These are phyloP conservation scores for Sebastes oblongus DNA, from an alignment of 2,797 vertebrate genomes.

Conservation along the genomic window DNA sequence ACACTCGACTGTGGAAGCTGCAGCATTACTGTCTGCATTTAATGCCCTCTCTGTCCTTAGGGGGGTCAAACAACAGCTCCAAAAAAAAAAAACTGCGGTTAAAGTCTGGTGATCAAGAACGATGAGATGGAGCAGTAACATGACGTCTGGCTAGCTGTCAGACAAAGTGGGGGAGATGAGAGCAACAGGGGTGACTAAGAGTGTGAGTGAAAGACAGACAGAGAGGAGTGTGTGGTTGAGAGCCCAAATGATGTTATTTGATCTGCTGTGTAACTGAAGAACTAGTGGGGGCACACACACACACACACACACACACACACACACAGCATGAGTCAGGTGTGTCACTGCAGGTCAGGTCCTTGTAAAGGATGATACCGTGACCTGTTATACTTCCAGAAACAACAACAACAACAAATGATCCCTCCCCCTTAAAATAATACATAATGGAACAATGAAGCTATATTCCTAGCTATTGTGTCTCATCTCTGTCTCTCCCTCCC, in stretches of 20 bases:
- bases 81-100: neutral
- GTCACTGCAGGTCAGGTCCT: conserved; percentile 15
- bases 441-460: neutral
- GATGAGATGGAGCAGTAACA: neutral
- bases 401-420: conserved; percentile 12
- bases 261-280: conserved; percentile 49
- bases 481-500: neutral
- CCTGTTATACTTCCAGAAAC: conserved; percentile 4
- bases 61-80: conserved; percentile 7
- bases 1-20: conserved; percentile 10
- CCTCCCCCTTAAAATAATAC: neutral
- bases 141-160: conserved; percentile 42
- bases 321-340: conserved; percentile 23
- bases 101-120: conserved; percentile 20
- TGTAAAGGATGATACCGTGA: conserved; percentile 18
- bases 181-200: conserved; percentile 22
- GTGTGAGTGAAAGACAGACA: conserved; percentile 9
- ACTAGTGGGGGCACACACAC: neutral
- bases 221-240: neutral
- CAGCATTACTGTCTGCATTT: conserved; percentile 8
- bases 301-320: conserved; percentile 13
- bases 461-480: conserved; percentile 21
- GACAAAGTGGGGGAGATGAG: conserved; percentile 43
- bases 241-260: conserved; percentile 35
- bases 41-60: conserved; percentile 20